Evolutionary conservation across 2,888 invertebrate species (phyloP).

Genomic region (Malacosoma neustria): DNA sequence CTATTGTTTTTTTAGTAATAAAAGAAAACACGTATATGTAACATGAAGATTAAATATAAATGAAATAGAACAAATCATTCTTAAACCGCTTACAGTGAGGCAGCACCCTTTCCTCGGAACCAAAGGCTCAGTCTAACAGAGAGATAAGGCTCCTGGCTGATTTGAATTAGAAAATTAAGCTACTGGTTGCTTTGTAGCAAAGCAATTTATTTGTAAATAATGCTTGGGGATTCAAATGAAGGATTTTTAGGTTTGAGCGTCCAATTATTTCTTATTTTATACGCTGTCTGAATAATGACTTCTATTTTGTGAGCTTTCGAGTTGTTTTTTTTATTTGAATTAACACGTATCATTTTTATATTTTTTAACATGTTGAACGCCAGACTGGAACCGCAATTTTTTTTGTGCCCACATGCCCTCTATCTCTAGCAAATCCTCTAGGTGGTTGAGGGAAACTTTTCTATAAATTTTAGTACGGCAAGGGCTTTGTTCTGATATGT

Average conservation of each 20-base stretch:
- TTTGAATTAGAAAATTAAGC: slow-evolving; percentile 53
- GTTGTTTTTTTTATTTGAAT: background rate
- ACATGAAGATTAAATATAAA: too few species aligned
- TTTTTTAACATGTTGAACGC: too few species aligned
- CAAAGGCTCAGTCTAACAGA: slow-evolving; percentile 31
- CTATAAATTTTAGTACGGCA: too few species aligned
- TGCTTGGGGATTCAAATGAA: slow-evolving; percentile 9
- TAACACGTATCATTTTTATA: too few species aligned
- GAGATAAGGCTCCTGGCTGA: slow-evolving; percentile 33
- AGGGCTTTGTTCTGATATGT: too few species aligned
- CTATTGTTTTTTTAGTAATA: too few species aligned
- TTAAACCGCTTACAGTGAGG: slow-evolving; percentile 19
- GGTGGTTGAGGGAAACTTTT: too few species aligned
- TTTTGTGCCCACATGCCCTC: too few species aligned
- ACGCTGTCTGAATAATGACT: background rate
- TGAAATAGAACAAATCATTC: too few species aligned
- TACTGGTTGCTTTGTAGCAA: slow-evolving; percentile 21
- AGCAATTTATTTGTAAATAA: slow-evolving; percentile 54
- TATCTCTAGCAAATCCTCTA: too few species aligned
- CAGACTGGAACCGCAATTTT: too few species aligned
- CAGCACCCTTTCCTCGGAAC: slow-evolving; percentile 14
- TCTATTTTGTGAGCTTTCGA: background rate
- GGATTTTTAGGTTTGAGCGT: background rate
- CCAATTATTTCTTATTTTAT: background rate
- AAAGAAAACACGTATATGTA: too few species aligned